phyloP scores from a whole-genome alignment of 2,888 invertebrate genomes.

The Drepana falcataria region DNA sequence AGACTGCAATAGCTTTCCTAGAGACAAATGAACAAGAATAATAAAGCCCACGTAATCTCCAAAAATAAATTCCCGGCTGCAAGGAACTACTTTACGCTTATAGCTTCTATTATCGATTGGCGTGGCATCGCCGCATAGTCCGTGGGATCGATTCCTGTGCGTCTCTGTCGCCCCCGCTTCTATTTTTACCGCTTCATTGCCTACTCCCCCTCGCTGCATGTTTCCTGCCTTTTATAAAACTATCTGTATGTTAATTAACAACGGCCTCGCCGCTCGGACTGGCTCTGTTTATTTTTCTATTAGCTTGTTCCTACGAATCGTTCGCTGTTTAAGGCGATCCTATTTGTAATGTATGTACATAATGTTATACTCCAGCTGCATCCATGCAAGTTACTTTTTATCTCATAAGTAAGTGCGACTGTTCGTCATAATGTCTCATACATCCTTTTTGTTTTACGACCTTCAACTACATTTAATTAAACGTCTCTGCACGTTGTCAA shows the following conservation, averaged over 20 bases:
- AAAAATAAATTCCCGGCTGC: neutral
- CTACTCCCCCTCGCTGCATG: conserved; percentile 72
- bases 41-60: neutral
- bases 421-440: conserved; percentile 31
- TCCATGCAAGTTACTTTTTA: conserved; percentile 16
- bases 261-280: conserved; percentile 57
- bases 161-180: conserved; percentile 66
- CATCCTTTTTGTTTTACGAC: conserved; percentile 64
- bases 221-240: conserved; percentile 78
- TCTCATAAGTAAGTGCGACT: conserved; percentile 14
- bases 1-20: neutral
- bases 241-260: conserved; percentile 78
- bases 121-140: conserved; percentile 60
- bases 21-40: neutral
- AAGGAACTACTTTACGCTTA: conserved; percentile 21
- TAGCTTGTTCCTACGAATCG: conserved; percentile 54
- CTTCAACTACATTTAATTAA: conserved; percentile 73
- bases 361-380: conserved; percentile 31
- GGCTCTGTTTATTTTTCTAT: conserved; percentile 68
- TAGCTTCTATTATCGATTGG: conserved; percentile 65
- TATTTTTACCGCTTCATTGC: conserved; percentile 79
- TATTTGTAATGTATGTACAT: conserved; percentile 25
- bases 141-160: conserved; percentile 66
- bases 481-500: conserved; percentile 66
- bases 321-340: conserved; percentile 47